These are phyloP conservation scores for Notocelia uddmanniana DNA, from an alignment of 2,888 invertebrate genomes.

Conservation along the genomic window DNA sequence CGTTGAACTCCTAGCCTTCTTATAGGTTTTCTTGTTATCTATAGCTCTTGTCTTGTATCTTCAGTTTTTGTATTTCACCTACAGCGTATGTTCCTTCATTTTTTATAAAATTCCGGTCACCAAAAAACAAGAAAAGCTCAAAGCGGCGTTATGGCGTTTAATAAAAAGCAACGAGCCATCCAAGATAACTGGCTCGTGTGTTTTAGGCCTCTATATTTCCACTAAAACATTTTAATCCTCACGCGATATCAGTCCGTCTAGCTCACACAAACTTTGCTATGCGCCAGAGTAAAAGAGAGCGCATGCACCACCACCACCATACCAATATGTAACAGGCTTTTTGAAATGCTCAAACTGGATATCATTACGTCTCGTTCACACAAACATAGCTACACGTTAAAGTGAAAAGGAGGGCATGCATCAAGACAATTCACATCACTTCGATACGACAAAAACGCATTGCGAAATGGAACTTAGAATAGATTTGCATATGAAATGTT, in stretches of 20 bases:
- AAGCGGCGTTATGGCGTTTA: constrained; percentile 34
- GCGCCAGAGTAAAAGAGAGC: neutral
- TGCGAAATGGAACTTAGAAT: constrained; percentile 19
- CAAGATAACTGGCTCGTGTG: constrained; percentile 7
- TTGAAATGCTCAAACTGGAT: neutral
- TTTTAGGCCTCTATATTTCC: neutral
- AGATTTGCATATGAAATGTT: constrained; percentile 42
- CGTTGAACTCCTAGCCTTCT: too few relatives aligned
- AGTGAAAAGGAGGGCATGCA: neutral
- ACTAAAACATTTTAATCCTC: neutral
- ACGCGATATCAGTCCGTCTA: neutral
- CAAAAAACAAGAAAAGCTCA: constrained; percentile 18
- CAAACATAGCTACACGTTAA: neutral
- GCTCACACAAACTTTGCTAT: neutral
- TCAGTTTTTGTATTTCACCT: too few relatives aligned
- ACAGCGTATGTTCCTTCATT: too few relatives aligned
- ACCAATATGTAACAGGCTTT: too few relatives aligned
- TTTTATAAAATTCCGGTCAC: constrained; percentile 23
- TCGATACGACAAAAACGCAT: neutral
- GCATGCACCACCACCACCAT: neutral
- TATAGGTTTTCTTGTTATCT: too few relatives aligned
- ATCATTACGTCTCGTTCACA: neutral
- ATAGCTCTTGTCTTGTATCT: too few relatives aligned
- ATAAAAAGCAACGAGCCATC: constrained; percentile 27
- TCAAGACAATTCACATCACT: neutral